Conservation (phyloP, 2,888 invertebrate genomes). For the Homarus gammarus region DNA sequence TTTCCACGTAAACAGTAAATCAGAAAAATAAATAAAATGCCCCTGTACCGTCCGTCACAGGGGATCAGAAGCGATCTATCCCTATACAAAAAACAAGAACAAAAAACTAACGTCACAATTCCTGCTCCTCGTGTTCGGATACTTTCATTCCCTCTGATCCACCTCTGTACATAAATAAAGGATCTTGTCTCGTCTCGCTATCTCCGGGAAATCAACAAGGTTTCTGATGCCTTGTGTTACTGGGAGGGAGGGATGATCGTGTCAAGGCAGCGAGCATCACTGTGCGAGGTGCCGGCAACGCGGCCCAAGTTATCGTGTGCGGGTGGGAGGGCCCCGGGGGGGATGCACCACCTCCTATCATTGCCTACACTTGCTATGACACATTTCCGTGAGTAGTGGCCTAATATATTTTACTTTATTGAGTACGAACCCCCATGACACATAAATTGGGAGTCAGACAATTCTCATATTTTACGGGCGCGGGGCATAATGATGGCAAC, state of each 20-base stretch:
- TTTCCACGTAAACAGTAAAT: no score
- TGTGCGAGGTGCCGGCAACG: neutral
- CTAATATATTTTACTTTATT: conserved; percentile 53
- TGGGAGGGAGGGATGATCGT: neutral
- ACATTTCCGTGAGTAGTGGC: conserved; percentile 47
- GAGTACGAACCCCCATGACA: conserved; percentile 53
- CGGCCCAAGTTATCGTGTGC: conserved; percentile 19
- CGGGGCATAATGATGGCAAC: conserved; percentile 24
- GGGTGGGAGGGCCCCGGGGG: neutral
- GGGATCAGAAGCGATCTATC: neutral
- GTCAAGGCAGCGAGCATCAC: neutral
- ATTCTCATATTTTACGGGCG: conserved; percentile 44
- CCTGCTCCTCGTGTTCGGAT: no score
- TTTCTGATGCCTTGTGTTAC: no score
- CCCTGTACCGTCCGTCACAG: no score
- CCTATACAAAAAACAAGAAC: neutral
- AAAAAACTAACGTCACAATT: neutral
- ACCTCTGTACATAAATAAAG: neutral
- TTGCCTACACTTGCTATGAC: conserved; percentile 36
- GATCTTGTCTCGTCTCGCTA: neutral
- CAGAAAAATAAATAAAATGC: no score
- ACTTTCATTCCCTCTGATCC: neutral
- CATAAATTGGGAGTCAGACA: conserved; percentile 53
- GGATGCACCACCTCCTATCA: conserved; percentile 29
- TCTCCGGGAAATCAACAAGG: neutral